Evolutionary conservation across 53 echinoderm and acorn worm genomes (phyloP), one percentile per base, ranked within the genome.

Genomic region (Apostichopus leukothele): DNA sequence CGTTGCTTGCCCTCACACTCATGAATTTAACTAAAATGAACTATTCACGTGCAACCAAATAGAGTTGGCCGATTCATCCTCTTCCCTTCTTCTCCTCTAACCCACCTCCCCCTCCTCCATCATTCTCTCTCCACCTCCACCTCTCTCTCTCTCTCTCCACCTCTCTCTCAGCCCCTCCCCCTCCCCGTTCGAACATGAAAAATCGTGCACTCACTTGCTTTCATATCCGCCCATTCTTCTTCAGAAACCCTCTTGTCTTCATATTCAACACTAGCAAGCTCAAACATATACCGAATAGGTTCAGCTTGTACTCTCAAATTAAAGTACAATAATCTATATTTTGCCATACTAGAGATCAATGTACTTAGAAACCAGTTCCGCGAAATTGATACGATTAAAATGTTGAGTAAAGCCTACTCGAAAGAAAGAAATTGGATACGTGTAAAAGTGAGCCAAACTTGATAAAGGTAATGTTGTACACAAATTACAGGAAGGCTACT

Each of bases 281-380:
- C 52, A 19, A 79, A 79, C 79, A 79, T 79, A 4, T 79, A 79
- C 11, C 79, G 79, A 0, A 79, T 79, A 7, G 79, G 79, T 51
- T 79, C 79, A 19, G 79, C 79, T 51, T 79, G 79, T 5, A 79
- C 79, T 79, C 79, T 39, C 18, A 79, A 20, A 52, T 79, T 79
- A 79, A 79, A 79, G 50, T 79, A 79, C 7, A 51, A 51, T 51
- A 79, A 19, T 79, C 53, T 79, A n/a, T 79, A 79, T 51, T 7
- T 19, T 13, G 50, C 52, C 79, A 79, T 79, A 4, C 63, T 16
- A 63, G 63, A 13, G 8, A 63, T 5, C 12, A 63, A 6, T 63
- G 9, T 63, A 39, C 7, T 4, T 63, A 16, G 4, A 11, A 11
- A 63, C 63, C 16, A 16, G 63, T 63, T 63, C 63, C 63, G 63